Evolutionary conservation across 1,140 invertebrate species (phyloP).

Genomic region (Formica exsecta): DNA sequence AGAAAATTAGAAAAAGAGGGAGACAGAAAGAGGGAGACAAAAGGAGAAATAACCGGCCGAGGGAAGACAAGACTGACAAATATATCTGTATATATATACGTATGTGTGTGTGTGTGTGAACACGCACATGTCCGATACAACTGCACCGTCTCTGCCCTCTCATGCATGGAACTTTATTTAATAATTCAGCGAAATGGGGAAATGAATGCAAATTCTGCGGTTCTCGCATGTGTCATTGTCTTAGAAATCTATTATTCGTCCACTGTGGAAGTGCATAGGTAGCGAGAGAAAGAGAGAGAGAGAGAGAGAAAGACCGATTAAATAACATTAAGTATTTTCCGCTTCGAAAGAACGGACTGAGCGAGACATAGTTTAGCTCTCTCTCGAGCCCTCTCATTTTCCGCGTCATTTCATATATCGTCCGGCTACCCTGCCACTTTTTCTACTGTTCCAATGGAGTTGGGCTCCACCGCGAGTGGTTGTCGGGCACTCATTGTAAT

Average conservation of each 20-base stretch:
- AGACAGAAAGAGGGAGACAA: not conserved
- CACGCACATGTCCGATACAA: conserved; percentile 55
- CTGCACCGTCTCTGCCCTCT: conserved; percentile 31
- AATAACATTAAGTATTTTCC: conserved; percentile 17
- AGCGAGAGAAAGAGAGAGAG: conserved; percentile 1
- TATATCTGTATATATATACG: conserved; percentile 44
- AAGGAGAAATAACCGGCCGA: conserved; percentile 29
- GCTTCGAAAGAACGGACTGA: not conserved
- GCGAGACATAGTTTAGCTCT: not conserved
- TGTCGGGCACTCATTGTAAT: not conserved
- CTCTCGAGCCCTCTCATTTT: conserved; percentile 17
- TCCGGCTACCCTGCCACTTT: not conserved
- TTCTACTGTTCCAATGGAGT: not conserved
- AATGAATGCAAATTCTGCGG: not conserved
- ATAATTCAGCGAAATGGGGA: conserved; percentile 66
- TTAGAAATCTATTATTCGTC: no score
- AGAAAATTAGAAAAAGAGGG: not conserved
- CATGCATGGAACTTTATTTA: conserved; percentile 37
- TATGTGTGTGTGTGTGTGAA: conserved; percentile 22
- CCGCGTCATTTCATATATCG: conserved; percentile 3
- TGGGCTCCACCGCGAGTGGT: not conserved
- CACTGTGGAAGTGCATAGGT: not conserved
- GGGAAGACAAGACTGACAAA: not conserved
- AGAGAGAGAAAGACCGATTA: not conserved
- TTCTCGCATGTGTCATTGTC: conserved; percentile 28